Evolutionary conservation across 2,888 invertebrate species (phyloP), one percentile per base, ranked within the genome.

Genomic region (Microctonus aethiopoides): DNA sequence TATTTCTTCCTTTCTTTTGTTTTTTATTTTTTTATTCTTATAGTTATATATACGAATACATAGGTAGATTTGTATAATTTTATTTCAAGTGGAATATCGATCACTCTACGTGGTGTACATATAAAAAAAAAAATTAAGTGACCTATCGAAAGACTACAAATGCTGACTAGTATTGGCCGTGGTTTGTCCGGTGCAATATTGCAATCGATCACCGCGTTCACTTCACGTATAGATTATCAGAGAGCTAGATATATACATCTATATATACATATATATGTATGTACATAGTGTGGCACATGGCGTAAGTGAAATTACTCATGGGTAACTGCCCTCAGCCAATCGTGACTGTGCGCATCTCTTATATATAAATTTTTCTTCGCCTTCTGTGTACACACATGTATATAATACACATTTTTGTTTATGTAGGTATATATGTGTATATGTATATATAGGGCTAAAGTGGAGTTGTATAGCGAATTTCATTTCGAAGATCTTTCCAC

Each of bases 221-320:
- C 41, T 61, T 24, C 66, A 32, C 61, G 61, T 56, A 56, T 46
- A 46, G 62, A 63, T 72, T 69, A 67, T 64, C 36, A 67, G 67
- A 51, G 63, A 41, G 67, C 63, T 34, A 60, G 59, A 54, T 52
- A 60, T 32, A 68, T 59, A 60, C 24, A 34, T 29, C 22, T 54
- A 62, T 54, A 29, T 67, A 39, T 39, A 46, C 51, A 60, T 24
- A 63, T 59, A 52, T 7, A 56, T 13, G 32, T 29, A 56, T 32
- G 20, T 32, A 29, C 39, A 60, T 39, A 32, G 68, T 60, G 68
- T 16, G 65, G 70, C 68, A 70, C 72, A 65, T 68, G 57, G 63
- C 70, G 74, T 69, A 71, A 72, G 74, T 67, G 74, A 74, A 74
- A 74, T 74, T 72, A 71, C 70, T 70, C 68, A 63, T 60, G 68